Evolutionary conservation across 37 sponge, comb jelly and placozoan species (phyloP).

Genomic region (Corticium candelabrum): DNA sequence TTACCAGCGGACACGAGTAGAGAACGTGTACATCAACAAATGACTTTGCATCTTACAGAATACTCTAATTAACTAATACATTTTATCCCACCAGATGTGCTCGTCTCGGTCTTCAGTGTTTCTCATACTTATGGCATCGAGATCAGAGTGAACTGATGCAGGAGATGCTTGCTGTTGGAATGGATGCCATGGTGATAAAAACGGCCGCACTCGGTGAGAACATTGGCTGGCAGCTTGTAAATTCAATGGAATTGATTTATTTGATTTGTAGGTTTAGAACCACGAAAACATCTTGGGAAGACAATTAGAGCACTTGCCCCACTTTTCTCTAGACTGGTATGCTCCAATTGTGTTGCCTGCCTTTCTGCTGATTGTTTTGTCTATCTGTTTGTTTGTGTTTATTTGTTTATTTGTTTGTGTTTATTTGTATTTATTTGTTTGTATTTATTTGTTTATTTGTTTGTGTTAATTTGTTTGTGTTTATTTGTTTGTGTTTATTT

Average conservation of each 20-base stretch:
- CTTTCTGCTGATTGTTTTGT: not conserved
- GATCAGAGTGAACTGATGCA: slow-evolving; percentile 71
- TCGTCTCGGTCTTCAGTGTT: slow-evolving; percentile 67
- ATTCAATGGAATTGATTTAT: not conserved
- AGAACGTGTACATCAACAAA: slow-evolving; percentile 64
- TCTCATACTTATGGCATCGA: slow-evolving; percentile 87
- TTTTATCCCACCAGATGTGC: slow-evolving; percentile 39
- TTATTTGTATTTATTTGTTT: too few relatives aligned
- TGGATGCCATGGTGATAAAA: slow-evolving; percentile 76
- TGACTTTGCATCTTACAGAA: too few relatives aligned
- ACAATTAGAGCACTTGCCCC: slow-evolving; percentile 52
- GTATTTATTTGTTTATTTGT: too few relatives aligned
- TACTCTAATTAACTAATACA: not conserved
- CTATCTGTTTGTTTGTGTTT: not conserved
- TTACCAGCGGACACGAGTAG: slow-evolving; percentile 90
- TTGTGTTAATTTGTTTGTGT: too few relatives aligned
- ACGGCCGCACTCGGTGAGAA: slow-evolving; percentile 77
- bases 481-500: too few relatives aligned
- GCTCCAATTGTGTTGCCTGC: too few relatives aligned
- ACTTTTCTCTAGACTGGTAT: slow-evolving; percentile 44
- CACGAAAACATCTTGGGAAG: slow-evolving; percentile 52
- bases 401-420: not conserved
- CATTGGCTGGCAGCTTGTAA: not conserved
- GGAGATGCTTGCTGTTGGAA: slow-evolving; percentile 72
- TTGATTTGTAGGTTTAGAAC: slow-evolving; percentile 40